Base-by-base conservation (phyloP, 2,797 vertebrate species). In the Poecile montanus region DNA sequence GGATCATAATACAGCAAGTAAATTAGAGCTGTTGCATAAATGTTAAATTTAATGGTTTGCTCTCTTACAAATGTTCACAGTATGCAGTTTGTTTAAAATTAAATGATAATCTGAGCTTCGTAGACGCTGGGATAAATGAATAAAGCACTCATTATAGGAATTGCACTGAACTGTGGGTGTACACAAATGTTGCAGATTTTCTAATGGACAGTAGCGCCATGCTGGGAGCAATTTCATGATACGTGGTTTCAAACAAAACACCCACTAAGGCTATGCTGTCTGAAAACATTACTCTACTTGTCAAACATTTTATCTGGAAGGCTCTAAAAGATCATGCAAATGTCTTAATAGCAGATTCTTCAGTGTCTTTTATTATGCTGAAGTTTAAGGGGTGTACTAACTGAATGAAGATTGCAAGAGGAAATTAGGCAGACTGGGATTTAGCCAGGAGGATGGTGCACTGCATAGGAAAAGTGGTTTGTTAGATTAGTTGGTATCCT, bases 31-130 rank as follows among this genome's bases (percentile, higher is more conserved):
- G 11, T 78, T 89, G 40, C 27, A 71, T 57, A 88, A 85, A 85
- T 81, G 51, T 63, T 80, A 25, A 65, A 68, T 88, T 88, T 90
- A 83, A 63, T 81, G 42, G 32, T 5, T 72, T 79, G 12, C 18
- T 82, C 8, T 76, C 40, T 72, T 77, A 56, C 9, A 56, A 71
- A 66, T 84, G 21, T 48, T 88, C 70, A 51, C 61, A 67, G 38
- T 76, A 44, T 57, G 44, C 40, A 53, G 19, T 89, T 93, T 93
- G 34, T 57, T 92, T 92, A 85, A 84, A 94, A 93, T 78, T 70
- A 80, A 93, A 72, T 91, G 4, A 67, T 85, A 81, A 81, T 88
- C 40, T 63, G 45, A 93, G n/a, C 32, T 75, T 85, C 4, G 2
- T 2, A 79, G 85, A 36, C 40, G 73, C 15, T 54, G 68, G 26